phyloP scores from a whole-genome alignment of 2,113 vertebrate genomes.

The Phrynosoma blainvillii region DNA sequence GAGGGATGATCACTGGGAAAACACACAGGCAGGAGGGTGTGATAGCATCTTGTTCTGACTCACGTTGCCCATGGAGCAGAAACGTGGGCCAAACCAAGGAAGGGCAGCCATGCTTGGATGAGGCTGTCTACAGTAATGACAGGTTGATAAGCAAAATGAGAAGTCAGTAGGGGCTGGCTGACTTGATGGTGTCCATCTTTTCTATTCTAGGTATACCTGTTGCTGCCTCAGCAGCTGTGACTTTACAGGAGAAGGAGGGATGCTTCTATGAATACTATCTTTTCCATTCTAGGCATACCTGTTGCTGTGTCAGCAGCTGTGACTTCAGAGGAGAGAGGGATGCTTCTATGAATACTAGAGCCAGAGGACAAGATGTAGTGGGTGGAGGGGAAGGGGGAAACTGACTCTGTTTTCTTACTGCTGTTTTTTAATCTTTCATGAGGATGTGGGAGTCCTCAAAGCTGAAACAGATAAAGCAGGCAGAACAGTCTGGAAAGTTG shows the following conservation, averaged over 20 bases:
- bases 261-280: slow-evolving; percentile 28
- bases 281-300: slow-evolving; percentile 71
- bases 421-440: background rate
- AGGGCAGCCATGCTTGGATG: background rate
- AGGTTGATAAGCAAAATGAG: slow-evolving; percentile 53
- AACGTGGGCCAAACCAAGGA: background rate
- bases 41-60: slow-evolving; percentile 40
- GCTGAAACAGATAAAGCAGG: background rate
- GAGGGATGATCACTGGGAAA: slow-evolving; percentile 37
- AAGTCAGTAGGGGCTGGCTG: slow-evolving; percentile 60
- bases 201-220: slow-evolving; percentile 71
- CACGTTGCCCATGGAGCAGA: slow-evolving; percentile 51
- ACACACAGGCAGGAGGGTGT: slow-evolving; percentile 17
- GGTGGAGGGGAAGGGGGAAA: background rate
- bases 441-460: background rate
- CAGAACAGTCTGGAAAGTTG: background rate
- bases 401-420: rapidly evolving
- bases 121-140: slow-evolving; percentile 54
- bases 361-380: background rate
- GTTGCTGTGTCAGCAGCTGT: slow-evolving; percentile 68
- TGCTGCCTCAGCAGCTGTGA: slow-evolving; percentile 69
- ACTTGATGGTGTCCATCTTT: slow-evolving; percentile 59
- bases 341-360: slow-evolving; percentile 43
- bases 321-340: slow-evolving; percentile 41
- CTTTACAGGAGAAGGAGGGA: slow-evolving; percentile 26